Base-by-base conservation (phyloP, 2,888 invertebrate species). In the Phlogophora meticulosa region DNA sequence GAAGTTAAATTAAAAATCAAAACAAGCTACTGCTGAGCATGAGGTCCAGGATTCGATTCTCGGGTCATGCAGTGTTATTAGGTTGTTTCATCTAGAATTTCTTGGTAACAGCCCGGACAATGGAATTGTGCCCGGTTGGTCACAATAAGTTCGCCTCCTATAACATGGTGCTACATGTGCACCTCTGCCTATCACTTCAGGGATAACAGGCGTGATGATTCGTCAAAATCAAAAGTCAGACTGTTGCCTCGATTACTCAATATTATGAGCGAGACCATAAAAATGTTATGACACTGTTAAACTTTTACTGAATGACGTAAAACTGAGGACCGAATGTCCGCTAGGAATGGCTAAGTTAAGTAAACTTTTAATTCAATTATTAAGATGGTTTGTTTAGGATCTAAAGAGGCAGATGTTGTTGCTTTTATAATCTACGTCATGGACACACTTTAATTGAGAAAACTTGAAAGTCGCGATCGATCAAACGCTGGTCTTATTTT, bases 251-350 rank as follows among this genome's bases (percentile, higher is more conserved):
- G 42, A 76, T 72, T 55, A 46, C 57, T 66, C 49, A 76, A 66
- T n/a, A n/a, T 72, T 75, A 75, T 56, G 64, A 53, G 64, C 28
- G 24, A 59, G 28, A 43, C 56, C 43, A 45, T 78, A 72, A 78
- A 76, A 76, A 62, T 72, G 58, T 78, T 77, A 78, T 65, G 77
- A 64, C 34, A 34, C 49, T 56, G 53, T 80, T 61, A 78, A 80
- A 77, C 49, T 70, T 65, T 73, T 59, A 66, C 53, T 73, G 65
- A 80, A 61, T 22, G 34, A 64, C 57, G 43, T 63, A 45, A 78
- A 68, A 58, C 45, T 20, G 56, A 40, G 36, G 32, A 55, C 64
- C 43, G 40, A 67, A 65, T 51, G 40, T 49, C 53, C 34, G 49
- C 38, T 22, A 34, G 43, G 40, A 67, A 67, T 73, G 11, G 43